Evolutionary conservation across 2,797 vertebrate species (phyloP), one percentile per base, ranked within the genome.

Genomic region (Adrianichthys oophorus): DNA sequence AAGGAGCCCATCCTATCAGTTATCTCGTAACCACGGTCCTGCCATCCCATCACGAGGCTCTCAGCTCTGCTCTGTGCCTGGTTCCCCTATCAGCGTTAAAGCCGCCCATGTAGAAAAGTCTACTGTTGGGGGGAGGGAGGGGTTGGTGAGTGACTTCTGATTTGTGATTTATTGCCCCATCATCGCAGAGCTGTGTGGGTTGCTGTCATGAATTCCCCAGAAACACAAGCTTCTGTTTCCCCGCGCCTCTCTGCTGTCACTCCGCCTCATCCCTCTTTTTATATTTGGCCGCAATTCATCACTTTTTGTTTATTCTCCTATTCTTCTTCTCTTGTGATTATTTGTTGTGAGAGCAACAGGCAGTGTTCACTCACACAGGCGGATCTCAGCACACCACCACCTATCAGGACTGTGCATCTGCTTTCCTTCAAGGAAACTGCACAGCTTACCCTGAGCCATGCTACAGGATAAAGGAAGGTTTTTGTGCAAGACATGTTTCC

Each of bases 31-130:
- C 70, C 64, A 16, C 59, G 48, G 64, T 52, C 48, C 69, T 70
- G 77, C 67, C 75, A 80, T 79, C 77, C 75, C 77, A 83, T 81
- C 77, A 79, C 72, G 70, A 79, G 49, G 62, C 74, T 68, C 76
- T 78, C 68, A 42, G 64, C 79, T 68, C 69, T 41, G 59, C 82
- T 75, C 70, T 72, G 78, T 68, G 82, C 80, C 79, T 52, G 66
- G 59, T 56, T 81, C 68, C 64, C 72, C 59, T 68, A 64, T 81
- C 74, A 79, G 82, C 74, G 79, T 68, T 37, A 80, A 76, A 82
- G 56, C 46, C 75, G 67, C 52, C 76, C 80, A 80, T 79, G 80
- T 79, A 83, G 79, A 87, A 85, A 85, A 67, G 73, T 74, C 79
- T 60, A 55, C 80, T 78, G 83, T 82, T 82, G 60, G 77, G 76